Percentiles rank a stretch among this genome's conserved stretches.
Evolutionary conservation across 2,113 vertebrate species (phyloP).

Genomic region (Sapajus apella): DNA sequence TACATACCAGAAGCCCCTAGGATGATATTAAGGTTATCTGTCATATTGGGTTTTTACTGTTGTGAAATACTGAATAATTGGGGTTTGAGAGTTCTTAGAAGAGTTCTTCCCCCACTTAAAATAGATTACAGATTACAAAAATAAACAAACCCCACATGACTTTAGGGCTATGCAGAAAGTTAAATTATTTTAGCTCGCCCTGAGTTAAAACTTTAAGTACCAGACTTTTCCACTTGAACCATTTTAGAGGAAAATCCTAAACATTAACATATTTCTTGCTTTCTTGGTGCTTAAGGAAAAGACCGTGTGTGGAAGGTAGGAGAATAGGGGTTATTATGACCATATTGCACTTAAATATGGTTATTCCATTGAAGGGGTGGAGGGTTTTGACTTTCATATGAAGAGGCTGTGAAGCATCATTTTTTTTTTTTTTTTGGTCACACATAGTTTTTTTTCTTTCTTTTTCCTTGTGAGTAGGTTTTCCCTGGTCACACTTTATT

Average conservation of each 20-base stretch:
- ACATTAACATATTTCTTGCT: neutral
- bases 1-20: neutral
- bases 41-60: neutral
- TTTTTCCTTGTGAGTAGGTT: neutral
- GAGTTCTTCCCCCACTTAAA: neutral
- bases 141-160: neutral
- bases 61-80: neutral
- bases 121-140: neutral
- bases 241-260: neutral
- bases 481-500: neutral
- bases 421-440: neutral
- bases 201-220: neutral
- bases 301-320: neutral
- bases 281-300: neutral
- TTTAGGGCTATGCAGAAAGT: neutral
- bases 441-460: rapidly evolving
- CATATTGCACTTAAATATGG: neutral
- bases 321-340: neutral
- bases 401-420: neutral
- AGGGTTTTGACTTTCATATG: neutral
- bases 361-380: neutral
- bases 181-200: neutral
- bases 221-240: neutral
- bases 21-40: neutral
- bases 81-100: neutral